Percentiles rank a stretch among this genome's conserved stretches.
Evolutionary conservation across 2,797 vertebrate species (phyloP).

Genomic region (Pseudomugil gertrudae): DNA sequence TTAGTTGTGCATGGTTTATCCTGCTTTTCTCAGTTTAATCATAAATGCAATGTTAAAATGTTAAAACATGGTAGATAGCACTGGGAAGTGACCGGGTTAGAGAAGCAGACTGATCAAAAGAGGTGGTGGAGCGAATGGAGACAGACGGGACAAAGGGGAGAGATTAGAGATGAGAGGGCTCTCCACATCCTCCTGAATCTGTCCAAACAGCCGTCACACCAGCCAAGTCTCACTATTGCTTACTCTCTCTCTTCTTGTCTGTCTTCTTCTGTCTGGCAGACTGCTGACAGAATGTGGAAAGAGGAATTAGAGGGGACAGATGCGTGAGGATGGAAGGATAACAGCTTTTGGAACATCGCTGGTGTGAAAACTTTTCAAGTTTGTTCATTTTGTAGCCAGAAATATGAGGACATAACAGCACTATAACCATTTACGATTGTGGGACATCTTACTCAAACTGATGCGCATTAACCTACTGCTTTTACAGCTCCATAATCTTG

Average conservation of each 20-base stretch:
- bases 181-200: slow-evolving; percentile 55
- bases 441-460: slow-evolving; percentile 4
- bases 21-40: neutral
- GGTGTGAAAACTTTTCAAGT: slow-evolving; percentile 27
- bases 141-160: slow-evolving; percentile 10
- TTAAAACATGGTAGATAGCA: neutral
- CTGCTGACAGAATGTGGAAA: slow-evolving; percentile 65
- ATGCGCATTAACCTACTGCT: neutral
- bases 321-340: slow-evolving; percentile 51
- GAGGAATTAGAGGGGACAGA: slow-evolving; percentile 58
- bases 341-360: slow-evolving; percentile 49
- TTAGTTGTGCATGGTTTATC: neutral
- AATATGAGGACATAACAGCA: neutral
- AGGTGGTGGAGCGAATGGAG: slow-evolving; percentile 26
- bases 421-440: slow-evolving; percentile 1
- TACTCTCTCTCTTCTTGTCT: slow-evolving; percentile 19
- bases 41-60: slow-evolving; percentile 4
- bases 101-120: slow-evolving; percentile 34
- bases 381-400: neutral
- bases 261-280: slow-evolving; percentile 42
- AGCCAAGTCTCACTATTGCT: slow-evolving; percentile 53
- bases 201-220: slow-evolving; percentile 53
- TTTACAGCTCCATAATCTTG: neutral
- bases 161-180: slow-evolving; percentile 58
- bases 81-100: slow-evolving; percentile 11